Conservation (phyloP, 2,797 vertebrate genomes). For the Onychomys leucogaster region DNA sequence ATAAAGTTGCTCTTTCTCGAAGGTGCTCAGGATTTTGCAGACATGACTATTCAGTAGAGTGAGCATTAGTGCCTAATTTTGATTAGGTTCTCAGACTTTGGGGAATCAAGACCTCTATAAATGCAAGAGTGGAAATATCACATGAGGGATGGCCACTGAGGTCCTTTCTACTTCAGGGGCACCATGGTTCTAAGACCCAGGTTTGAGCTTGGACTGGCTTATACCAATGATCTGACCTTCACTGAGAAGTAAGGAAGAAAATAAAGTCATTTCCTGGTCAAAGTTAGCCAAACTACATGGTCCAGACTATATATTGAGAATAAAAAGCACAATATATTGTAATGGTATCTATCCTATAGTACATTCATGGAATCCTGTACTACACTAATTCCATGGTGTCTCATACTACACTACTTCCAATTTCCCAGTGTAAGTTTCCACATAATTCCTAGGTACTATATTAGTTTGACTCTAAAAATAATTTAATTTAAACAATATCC, state of each 20-base stretch:
- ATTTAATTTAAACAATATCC: constrained; percentile 7
- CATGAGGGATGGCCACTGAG: not conserved
- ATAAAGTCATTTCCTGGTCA: constrained; percentile 25
- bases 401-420: not conserved
- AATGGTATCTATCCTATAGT: not conserved
- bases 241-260: constrained; percentile 5
- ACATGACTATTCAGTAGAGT: constrained; percentile 16
- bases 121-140: not conserved
- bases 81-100: not conserved
- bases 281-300: not conserved
- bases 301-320: not conserved
- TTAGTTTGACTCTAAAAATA: constrained; percentile 5
- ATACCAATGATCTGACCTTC: not conserved
- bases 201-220: not conserved
- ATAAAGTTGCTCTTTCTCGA: not conserved
- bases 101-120: not conserved
- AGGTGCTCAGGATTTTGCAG: constrained; percentile 16
- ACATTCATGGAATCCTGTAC: too few species aligned
- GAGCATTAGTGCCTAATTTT: not conserved
- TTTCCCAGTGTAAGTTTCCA: constrained; percentile 28
- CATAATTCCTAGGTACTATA: not conserved
- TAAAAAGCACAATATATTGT: not conserved
- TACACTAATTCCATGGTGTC: not conserved
- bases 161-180: not conserved
- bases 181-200: not conserved